Conservation (phyloP, 1,140 invertebrate genomes). For the Nasonia longicornis region DNA sequence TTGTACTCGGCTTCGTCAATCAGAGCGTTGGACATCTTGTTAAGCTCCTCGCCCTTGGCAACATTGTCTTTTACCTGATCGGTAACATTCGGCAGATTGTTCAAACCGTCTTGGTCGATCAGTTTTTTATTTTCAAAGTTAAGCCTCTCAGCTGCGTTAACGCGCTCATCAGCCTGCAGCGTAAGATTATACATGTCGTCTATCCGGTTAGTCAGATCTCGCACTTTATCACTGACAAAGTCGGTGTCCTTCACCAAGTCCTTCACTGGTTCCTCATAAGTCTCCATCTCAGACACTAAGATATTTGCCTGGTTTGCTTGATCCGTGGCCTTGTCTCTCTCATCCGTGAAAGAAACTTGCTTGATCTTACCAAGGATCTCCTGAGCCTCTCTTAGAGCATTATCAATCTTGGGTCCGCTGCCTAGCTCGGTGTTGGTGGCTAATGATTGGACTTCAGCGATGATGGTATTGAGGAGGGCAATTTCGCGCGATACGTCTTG, state of each 20-base stretch:
- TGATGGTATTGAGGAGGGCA: constrained; percentile 70
- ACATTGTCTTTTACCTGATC: constrained; percentile 57
- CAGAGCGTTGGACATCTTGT: constrained; percentile 67
- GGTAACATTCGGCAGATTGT: constrained; percentile 61
- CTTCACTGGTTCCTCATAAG: constrained; percentile 77
- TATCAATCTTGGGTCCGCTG: constrained; percentile 80
- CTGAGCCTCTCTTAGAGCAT: constrained; percentile 80
- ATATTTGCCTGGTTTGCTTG: constrained; percentile 74
- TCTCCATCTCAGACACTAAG: constrained; percentile 76
- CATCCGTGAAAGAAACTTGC: constrained; percentile 67
- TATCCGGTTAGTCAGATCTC: constrained; percentile 75
- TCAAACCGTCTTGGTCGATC: constrained; percentile 57
- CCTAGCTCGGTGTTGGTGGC: constrained; percentile 76
- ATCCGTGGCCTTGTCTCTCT: constrained; percentile 69
- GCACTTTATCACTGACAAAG: constrained; percentile 71
- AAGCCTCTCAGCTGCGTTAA: constrained; percentile 73
- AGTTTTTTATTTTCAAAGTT: constrained; percentile 70
- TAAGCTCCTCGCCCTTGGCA: constrained; percentile 53
- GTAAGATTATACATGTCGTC: constrained; percentile 81
- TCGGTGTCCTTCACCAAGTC: constrained; percentile 71
- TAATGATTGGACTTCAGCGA: constrained; percentile 76
- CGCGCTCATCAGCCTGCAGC: constrained; percentile 73
- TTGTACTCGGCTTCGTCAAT: constrained; percentile 64
- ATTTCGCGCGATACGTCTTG: constrained; percentile 69
- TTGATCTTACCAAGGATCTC: constrained; percentile 78